Percentiles rank a stretch among this genome's conserved stretches.
These are phyloP conservation scores for Amniataba percoides DNA, from an alignment of 2,797 vertebrate species.

Conservation along the genomic window DNA sequence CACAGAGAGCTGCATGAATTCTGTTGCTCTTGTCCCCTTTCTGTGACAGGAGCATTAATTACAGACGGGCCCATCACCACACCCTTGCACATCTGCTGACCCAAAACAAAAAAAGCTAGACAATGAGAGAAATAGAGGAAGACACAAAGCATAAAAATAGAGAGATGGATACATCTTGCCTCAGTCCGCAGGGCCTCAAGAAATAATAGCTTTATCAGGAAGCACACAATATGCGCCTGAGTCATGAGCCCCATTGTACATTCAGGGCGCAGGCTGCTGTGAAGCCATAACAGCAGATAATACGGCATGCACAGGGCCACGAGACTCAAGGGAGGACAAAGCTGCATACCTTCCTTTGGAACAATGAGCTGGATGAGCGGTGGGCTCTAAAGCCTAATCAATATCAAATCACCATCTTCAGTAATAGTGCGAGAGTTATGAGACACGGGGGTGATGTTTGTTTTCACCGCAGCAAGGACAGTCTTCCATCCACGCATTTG, in stretches of 20 bases:
- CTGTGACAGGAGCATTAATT: constrained; percentile 65
- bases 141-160: constrained; percentile 52
- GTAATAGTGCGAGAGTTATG: constrained; percentile 82
- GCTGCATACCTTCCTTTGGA: constrained; percentile 65
- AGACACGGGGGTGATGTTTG: constrained; percentile 79
- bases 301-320: constrained; percentile 70
- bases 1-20: constrained; percentile 15
- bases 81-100: constrained; percentile 65
- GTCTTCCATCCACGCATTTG: constrained; percentile 64
- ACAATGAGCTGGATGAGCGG: constrained; percentile 80
- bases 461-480: constrained; percentile 77
- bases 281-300: constrained; percentile 73
- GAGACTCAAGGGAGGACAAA: constrained; percentile 73
- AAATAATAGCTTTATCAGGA: constrained; percentile 84
- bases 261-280: constrained; percentile 65
- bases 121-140: constrained; percentile 56
- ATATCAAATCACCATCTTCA: constrained; percentile 84
- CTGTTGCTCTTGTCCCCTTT: constrained; percentile 36
- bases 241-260: constrained; percentile 75
- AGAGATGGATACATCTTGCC: constrained; percentile 66
- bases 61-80: constrained; percentile 54
- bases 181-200: constrained; percentile 69
- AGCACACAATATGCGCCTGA: constrained; percentile 67
- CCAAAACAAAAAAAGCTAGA: constrained; percentile 63
- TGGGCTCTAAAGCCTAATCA: constrained; percentile 83